phyloP scores from a whole-genome alignment of 2,113 vertebrate species.

The Pseudorasbora parva region DNA sequence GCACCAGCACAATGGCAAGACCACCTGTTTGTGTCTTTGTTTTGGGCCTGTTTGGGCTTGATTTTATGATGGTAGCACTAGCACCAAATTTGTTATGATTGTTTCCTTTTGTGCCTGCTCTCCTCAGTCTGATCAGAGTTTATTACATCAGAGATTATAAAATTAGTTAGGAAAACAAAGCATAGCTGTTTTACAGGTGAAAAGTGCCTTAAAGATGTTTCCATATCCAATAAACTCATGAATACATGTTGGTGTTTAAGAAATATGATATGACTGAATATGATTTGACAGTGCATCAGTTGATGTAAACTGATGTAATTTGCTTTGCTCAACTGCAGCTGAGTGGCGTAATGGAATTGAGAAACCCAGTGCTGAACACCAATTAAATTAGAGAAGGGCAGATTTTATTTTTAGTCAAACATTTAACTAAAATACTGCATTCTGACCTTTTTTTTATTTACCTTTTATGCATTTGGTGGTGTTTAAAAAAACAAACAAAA shows the following conservation, averaged over 20 bases:
- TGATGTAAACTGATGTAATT: constrained; percentile 2
- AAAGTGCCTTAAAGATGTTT: neutral
- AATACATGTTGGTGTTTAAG: neutral
- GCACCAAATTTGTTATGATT: too few species aligned
- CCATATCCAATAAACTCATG: neutral
- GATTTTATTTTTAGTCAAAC: neutral
- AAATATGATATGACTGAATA: neutral
- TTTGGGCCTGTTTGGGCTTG: too few species aligned
- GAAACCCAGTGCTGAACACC: neutral
- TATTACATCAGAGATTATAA: neutral
- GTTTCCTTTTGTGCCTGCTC: neutral
- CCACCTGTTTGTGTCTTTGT: neutral
- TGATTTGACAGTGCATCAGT: neutral
- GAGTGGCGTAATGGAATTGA: neutral
- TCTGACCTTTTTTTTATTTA: neutral
- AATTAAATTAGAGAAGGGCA: constrained; percentile 4
- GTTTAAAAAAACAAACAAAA: too few species aligned
- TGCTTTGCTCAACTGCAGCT: neutral
- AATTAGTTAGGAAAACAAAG: neutral
- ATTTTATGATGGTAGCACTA: too few species aligned
- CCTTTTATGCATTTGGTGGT: neutral
- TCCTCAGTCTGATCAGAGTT: neutral
- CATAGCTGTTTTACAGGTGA: neutral
- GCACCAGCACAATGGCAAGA: neutral
- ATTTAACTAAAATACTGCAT: too few species aligned